Conservation (phyloP, 2,797 vertebrate genomes). For the Erpetoichthys calabaricus region DNA sequence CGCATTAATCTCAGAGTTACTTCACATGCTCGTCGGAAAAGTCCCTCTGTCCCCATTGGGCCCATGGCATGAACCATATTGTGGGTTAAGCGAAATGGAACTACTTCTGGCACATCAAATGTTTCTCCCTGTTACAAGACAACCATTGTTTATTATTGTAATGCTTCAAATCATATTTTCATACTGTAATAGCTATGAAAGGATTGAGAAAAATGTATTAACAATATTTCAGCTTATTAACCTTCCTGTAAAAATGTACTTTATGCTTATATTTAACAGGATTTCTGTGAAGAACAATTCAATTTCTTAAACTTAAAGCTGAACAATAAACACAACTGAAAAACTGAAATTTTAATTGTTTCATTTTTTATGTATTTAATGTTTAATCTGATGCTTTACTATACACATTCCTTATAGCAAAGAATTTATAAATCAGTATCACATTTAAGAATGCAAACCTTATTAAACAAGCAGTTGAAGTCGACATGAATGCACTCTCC, state of each 20-base stretch:
- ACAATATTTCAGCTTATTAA: too few species aligned
- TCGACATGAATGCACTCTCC: slow-evolving; percentile 95
- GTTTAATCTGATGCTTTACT: too few species aligned
- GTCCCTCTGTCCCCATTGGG: slow-evolving; percentile 92
- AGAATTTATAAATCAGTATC: too few species aligned
- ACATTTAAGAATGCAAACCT: slow-evolving; percentile 43
- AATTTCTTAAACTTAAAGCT: too few species aligned
- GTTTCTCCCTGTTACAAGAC: slow-evolving; percentile 72
- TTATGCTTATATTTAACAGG: too few species aligned
- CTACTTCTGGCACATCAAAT: slow-evolving; percentile 92
- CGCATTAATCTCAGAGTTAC: slow-evolving; percentile 88
- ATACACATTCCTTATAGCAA: too few species aligned
- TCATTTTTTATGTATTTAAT: too few species aligned
- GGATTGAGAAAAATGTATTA: neutral
- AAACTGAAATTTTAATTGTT: too few species aligned
- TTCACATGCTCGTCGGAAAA: slow-evolving; percentile 93
- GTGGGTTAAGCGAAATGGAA: slow-evolving; percentile 91
- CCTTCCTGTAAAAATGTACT: too few species aligned
- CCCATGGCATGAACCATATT: slow-evolving; percentile 98
- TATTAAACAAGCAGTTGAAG: slow-evolving; percentile 98
- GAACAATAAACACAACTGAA: too few species aligned
- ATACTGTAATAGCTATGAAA: neutral
- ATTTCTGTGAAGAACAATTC: too few species aligned
- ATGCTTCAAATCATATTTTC: neutral
- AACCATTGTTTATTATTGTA: neutral